Base-by-base conservation (phyloP, 1,140 invertebrate species). In the Drosophila kurseongensis region DNA sequence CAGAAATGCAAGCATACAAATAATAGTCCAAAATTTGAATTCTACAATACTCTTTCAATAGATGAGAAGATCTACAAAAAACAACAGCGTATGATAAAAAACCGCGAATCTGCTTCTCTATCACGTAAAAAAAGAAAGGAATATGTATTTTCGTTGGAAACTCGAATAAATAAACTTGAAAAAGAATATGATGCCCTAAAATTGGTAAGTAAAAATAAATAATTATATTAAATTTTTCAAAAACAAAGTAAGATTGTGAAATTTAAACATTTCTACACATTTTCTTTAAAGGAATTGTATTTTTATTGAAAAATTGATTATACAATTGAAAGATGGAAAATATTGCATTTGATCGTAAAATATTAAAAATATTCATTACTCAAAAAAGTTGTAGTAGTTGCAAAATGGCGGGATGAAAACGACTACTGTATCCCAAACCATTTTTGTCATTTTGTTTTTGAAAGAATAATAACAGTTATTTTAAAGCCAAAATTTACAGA, bases 91-190 rank as follows among this genome's bases (percentile, higher is more conserved):
- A 98, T 97, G 96, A 98, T 98, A 42, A 98, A 97, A 94, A 98
- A 96, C 93, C 91, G 96, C 18, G 97, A 98, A 93, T 98, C 97
- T 0, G 97, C 97, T 9, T 97, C 96, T 92, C 93, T 98, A 51
- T 98, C 97, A 0, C 93, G 97, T 16, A 97, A 98, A 92, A 97
- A 97, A 92, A 98, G 98, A 84, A 98, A 98, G 90, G 97, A 98
- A 91, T 98, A 98, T 91, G 94, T 98, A 9, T 94, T 95, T 38
- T 94, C 95, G 0, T 92, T 98, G 55, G 97, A 98, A 90, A 94
- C 94, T 48, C 94, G 95, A 85, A 93, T 98, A 32, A 93, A 94
- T 35, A 94, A 95, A 41, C 94, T 97, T 14, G 94, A 95, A 67
- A 93, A 94, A 59, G 96, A 97, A 92, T 97, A 98, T 92, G 92